Evolutionary conservation across 2,113 vertebrate genomes (phyloP).

Genomic region (Noctilio leporinus): DNA sequence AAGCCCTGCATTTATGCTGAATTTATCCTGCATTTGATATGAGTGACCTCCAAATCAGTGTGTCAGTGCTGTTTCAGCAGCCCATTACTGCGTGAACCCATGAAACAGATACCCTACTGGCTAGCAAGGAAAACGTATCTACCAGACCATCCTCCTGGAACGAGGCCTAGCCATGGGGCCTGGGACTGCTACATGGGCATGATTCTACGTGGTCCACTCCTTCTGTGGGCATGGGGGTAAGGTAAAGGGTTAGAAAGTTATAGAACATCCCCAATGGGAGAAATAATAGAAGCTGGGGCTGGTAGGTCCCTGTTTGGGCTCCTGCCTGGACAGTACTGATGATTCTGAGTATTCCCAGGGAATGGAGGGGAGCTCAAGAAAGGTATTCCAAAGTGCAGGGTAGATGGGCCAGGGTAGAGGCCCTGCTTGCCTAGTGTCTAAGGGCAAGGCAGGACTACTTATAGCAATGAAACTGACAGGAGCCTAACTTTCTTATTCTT

Average conservation of each 20-base stretch:
- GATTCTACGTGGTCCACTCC: background rate
- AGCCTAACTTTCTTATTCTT: background rate
- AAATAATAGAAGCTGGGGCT: background rate
- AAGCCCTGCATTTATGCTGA: background rate
- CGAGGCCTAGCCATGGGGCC: background rate
- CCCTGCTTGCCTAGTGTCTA: background rate
- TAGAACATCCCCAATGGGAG: background rate
- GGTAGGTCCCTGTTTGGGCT: background rate
- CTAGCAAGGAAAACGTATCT: background rate
- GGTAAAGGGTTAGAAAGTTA: background rate
- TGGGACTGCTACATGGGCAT: background rate
- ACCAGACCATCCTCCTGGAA: background rate
- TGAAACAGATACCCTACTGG: background rate
- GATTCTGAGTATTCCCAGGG: background rate
- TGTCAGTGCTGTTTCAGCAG: background rate
- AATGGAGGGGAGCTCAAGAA: background rate
- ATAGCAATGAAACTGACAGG: background rate
- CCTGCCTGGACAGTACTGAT: background rate
- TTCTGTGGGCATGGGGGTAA: too few species aligned
- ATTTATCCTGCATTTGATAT: background rate
- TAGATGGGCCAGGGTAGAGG: background rate
- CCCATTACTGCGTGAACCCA: background rate
- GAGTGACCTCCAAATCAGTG: background rate
- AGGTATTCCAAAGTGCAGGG: background rate
- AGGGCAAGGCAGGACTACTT: background rate